phyloP scores from a whole-genome alignment of 2,113 vertebrate genomes.

The Cercopithecus mona region DNA sequence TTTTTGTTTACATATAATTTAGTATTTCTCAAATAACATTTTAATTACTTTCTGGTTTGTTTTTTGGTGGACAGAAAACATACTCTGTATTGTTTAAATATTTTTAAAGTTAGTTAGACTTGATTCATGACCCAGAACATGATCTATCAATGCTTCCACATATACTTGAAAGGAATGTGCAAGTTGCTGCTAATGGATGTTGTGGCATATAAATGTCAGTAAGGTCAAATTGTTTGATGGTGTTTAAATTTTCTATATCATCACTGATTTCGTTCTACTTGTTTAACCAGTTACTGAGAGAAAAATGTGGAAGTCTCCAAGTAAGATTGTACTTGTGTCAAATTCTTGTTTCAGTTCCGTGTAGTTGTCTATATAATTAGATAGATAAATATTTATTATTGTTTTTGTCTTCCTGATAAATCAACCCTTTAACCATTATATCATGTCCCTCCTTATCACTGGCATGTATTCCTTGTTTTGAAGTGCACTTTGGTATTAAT shows the following conservation, averaged over 20 bases:
- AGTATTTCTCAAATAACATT: background rate
- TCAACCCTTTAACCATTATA: background rate
- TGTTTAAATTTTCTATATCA: background rate
- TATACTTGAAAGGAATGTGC: background rate
- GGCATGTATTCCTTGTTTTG: background rate
- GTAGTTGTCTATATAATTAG: background rate
- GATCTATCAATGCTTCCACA: background rate
- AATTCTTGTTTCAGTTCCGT: background rate
- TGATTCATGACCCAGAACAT: background rate
- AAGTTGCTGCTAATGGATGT: background rate
- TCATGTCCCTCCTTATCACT: background rate
- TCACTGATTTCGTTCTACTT: constrained; percentile 7
- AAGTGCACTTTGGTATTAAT: constrained; percentile 4
- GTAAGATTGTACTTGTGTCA: background rate
- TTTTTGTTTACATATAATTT: constrained; percentile 7
- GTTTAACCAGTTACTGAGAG: background rate
- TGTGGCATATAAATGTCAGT: background rate
- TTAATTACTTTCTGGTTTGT: constrained; percentile 22
- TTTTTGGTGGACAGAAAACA: background rate
- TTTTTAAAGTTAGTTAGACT: background rate
- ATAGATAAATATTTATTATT: background rate
- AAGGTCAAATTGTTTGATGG: constrained; percentile 24
- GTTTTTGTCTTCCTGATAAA: background rate
- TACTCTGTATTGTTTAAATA: background rate
- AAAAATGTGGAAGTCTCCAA: background rate